phyloP scores from a whole-genome alignment of 2,797 vertebrate genomes.

The Amblyraja radiata region DNA sequence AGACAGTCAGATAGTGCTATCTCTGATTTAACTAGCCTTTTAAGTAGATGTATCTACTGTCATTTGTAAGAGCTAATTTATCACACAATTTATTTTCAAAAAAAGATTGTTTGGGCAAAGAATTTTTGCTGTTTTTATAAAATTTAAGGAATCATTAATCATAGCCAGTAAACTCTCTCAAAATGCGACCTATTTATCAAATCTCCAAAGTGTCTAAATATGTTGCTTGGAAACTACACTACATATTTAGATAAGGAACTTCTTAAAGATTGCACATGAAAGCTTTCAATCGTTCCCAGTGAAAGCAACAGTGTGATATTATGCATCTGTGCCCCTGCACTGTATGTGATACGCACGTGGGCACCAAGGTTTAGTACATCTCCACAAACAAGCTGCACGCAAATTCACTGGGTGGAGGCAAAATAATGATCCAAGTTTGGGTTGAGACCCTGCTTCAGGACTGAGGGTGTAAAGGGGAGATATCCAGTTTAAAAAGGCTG shows the following conservation, averaged over 20 bases:
- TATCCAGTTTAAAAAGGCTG: no score
- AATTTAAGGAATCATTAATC: constrained; percentile 8
- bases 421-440: no score
- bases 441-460: no score
- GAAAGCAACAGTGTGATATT: not conserved
- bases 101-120: not conserved
- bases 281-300: not conserved
- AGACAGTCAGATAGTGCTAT: not conserved
- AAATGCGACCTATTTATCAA: not conserved
- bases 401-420: no score
- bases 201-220: not conserved
- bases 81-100: constrained; percentile 4
- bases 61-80: constrained; percentile 16
- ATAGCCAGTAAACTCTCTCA: not conserved
- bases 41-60: not conserved
- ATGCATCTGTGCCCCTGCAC: not conserved
- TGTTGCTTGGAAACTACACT: not conserved
- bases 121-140: constrained; percentile 1
- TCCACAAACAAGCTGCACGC: no score
- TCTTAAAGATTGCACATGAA: not conserved
- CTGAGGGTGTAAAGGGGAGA: no score
- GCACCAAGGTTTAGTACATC: no score
- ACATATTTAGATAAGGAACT: not conserved
- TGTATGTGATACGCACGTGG: not conserved
- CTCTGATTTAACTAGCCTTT: constrained; percentile 8